Conservation (phyloP, 2,797 vertebrate genomes). For the Neomorphus geoffroyi region DNA sequence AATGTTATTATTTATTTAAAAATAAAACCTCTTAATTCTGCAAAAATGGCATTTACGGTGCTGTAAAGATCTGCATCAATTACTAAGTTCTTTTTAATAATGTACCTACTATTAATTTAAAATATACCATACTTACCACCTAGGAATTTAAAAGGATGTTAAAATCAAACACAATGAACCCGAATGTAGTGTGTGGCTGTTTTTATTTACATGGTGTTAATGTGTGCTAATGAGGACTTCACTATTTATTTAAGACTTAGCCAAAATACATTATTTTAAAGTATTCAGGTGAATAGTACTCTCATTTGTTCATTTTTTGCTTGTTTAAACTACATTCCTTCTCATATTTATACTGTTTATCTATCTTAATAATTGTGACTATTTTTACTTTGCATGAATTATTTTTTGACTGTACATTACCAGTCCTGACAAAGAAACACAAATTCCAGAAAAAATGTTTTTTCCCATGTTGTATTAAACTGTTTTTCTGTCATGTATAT, state of each 20-base stretch:
- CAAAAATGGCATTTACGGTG: not conserved
- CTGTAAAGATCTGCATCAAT: not conserved
- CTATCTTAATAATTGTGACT: not conserved
- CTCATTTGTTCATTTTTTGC: not conserved
- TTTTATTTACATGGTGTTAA: not conserved
- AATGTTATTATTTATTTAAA: no score
- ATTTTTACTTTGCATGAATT: not conserved
- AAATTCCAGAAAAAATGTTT: not conserved
- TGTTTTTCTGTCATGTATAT: slow-evolving; percentile 35
- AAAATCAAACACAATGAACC: not conserved
- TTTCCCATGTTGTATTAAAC: slow-evolving; percentile 2
- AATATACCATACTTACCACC: not conserved
- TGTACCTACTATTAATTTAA: not conserved
- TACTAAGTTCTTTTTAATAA: not conserved
- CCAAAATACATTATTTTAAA: not conserved
- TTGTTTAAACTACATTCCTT: not conserved
- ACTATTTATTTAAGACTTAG: not conserved
- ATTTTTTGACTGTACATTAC: not conserved
- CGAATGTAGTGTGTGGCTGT: rapidly evolving
- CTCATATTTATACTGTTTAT: not conserved
- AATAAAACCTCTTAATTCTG: not conserved
- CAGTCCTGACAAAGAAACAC: slow-evolving; percentile 38
- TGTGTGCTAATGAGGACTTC: not conserved
- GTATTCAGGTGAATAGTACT: not conserved
- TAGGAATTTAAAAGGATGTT: not conserved